phyloP scores from a whole-genome alignment of 1,140 invertebrate species.

The Phymorhynchus buccinoides region DNA sequence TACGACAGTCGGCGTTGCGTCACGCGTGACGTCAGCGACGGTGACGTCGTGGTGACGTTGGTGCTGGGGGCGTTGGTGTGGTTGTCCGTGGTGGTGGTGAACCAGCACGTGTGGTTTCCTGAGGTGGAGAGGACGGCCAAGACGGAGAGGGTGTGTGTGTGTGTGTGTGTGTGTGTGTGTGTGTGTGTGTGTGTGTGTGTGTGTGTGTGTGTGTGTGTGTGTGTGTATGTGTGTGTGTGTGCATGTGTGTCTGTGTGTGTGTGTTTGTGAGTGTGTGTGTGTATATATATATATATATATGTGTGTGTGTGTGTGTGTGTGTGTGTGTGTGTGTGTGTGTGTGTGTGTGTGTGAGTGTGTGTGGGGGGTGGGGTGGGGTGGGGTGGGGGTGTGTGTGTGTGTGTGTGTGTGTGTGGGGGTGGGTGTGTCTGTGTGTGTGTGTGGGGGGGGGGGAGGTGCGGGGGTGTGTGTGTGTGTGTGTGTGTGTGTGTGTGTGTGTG shows the following conservation, averaged over 20 bases:
- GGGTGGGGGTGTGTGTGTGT: too few relatives aligned
- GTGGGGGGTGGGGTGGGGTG: neutral
- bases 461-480: too few relatives aligned
- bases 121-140: conserved; percentile 53
- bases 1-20: conserved; percentile 14
- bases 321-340: neutral
- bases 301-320: conserved; percentile 12
- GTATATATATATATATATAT: too few relatives aligned
- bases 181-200: neutral
- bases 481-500: too few relatives aligned
- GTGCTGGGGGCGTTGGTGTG: conserved; percentile 82
- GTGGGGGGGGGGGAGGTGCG: too few relatives aligned
- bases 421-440: too few relatives aligned
- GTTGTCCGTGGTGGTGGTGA: conserved; percentile 80
- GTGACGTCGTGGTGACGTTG: conserved; percentile 26
- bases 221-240: too few relatives aligned
- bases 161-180: neutral
- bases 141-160: conserved; percentile 39
- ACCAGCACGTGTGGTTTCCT: conserved; percentile 52
- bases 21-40: neutral
- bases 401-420: too few relatives aligned
- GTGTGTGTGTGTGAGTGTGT: neutral
- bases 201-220: neutral
- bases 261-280: too few relatives aligned
- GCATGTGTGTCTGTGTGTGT: neutral